Evolutionary conservation across 92 coral and sea anemone genomes (phyloP), one percentile per base, ranked within the genome.

Genomic region (Plumapathes pennacea): DNA sequence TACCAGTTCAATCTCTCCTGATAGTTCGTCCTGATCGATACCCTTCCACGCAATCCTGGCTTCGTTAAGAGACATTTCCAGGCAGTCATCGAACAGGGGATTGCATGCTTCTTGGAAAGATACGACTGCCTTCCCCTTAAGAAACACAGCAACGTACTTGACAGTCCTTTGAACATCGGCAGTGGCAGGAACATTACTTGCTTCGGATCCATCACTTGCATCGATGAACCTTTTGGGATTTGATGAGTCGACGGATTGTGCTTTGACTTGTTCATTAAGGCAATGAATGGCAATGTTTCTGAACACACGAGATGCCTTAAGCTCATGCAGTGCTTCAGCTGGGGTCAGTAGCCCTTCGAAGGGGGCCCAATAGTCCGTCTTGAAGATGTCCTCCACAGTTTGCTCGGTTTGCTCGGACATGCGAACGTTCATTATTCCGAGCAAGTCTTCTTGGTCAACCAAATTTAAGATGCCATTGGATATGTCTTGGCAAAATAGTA

Each of bases 21-120:
- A 36, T 31, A 19, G 46, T 38, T 18, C 41, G 2, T 25, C 24
- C 43, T 27, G 55, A 13, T 34, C 14, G 7, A 38, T 46, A 13
- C 59, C 70, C 26, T 42, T 22, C 57, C 61, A 69, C 0, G 24
- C 32, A 10, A 48, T 54, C 27, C 37, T 30, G 38, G 63, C 63
- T 31, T 36, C 29, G 32, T 33, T 50, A 42, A 69, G 55, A 15
- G 77, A 54, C 25, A 57, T 47, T 20, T 34, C 41, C 27, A 42
- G 38, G 11, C 52, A 48, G 12, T 57, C 26, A 15, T 43, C 55
- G 47, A 69, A 48, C 24, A 57, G 43, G 9, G 47, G 58, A 5
- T 57, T 31, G 45, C 77, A 69, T 19, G 64, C 50, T 25, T 56
- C 63, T 19, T 21, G 19, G 25, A 56, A 56, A 30, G 40, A 21